Evolutionary conservation across 2,113 vertebrate genomes (phyloP).

Genomic region (Psephotus haematonotus): DNA sequence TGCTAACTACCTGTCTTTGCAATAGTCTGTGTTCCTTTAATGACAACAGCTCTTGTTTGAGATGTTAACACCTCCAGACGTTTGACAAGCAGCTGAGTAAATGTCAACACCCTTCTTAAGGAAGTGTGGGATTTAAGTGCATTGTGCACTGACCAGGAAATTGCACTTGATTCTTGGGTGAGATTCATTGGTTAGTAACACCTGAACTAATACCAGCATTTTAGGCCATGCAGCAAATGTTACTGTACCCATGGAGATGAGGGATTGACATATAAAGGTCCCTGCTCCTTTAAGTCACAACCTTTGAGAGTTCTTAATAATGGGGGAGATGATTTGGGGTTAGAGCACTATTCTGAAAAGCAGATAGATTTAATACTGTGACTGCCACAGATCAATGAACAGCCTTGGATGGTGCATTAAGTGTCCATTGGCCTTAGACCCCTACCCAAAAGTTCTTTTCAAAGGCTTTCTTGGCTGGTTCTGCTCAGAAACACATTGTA

Average conservation of each 20-base stretch:
- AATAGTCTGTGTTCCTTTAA: not conserved
- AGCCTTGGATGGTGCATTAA: not conserved
- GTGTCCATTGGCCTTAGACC: not conserved
- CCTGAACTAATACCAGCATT: not conserved
- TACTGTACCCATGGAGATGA: not conserved
- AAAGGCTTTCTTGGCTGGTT: not conserved
- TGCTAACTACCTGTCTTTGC: conserved; percentile 9
- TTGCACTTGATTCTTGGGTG: not conserved
- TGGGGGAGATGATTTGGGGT: not conserved
- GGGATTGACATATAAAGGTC: not conserved
- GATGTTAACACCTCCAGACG: conserved; percentile 44
- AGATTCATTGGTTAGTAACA: not conserved
- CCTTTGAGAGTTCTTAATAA: fast-evolving
- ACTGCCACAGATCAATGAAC: not conserved
- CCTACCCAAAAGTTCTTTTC: not conserved
- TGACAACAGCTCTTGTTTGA: conserved; percentile 31
- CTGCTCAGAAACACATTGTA: not conserved
- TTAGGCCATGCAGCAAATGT: not conserved
- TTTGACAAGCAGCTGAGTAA: conserved; percentile 52
- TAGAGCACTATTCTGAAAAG: not conserved
- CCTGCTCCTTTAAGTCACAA: not conserved
- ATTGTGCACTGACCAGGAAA: not conserved
- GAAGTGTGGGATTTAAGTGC: conserved; percentile 39
- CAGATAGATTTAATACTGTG: not conserved
- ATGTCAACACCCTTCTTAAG: conserved; percentile 49